phyloP scores from a whole-genome alignment of 1,140 invertebrate genomes.

The Procambarus clarkii region DNA sequence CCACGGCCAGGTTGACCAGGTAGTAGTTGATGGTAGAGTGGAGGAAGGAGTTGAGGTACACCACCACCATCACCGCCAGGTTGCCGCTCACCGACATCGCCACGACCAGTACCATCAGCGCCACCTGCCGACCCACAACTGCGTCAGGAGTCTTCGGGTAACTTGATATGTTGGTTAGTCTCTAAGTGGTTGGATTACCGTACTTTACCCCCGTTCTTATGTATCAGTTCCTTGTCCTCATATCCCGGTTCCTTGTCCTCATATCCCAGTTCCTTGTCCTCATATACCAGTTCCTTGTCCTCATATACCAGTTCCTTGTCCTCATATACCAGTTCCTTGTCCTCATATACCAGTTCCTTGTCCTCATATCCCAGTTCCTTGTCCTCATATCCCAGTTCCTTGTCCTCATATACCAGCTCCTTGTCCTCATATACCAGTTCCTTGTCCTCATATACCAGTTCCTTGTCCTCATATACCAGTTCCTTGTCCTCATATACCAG shows the following conservation, averaged over 20 bases:
- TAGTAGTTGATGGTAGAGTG: slow-evolving; percentile 76
- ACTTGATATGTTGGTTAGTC: neutral
- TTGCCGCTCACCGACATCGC: slow-evolving; percentile 77
- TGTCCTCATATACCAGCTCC: too few species aligned
- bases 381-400: too few species aligned
- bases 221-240: neutral
- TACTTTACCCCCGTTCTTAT: neutral
- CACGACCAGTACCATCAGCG: slow-evolving; percentile 51
- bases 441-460: too few species aligned
- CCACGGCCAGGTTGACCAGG: slow-evolving; percentile 76
- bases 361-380: too few species aligned
- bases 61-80: slow-evolving; percentile 78
- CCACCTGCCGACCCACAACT: too few species aligned
- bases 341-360: too few species aligned
- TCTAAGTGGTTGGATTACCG: neutral
- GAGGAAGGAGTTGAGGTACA: slow-evolving; percentile 76
- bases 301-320: too few species aligned
- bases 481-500: too few species aligned
- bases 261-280: neutral
- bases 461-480: too few species aligned
- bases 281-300: too few species aligned
- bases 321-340: too few species aligned
- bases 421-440: too few species aligned
- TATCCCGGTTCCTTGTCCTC: neutral
- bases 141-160: neutral